Percentiles rank a stretch among this genome's conserved stretches.
Conservation (phyloP, 2,113 vertebrate species). For the Triplophysa dalaica region DNA sequence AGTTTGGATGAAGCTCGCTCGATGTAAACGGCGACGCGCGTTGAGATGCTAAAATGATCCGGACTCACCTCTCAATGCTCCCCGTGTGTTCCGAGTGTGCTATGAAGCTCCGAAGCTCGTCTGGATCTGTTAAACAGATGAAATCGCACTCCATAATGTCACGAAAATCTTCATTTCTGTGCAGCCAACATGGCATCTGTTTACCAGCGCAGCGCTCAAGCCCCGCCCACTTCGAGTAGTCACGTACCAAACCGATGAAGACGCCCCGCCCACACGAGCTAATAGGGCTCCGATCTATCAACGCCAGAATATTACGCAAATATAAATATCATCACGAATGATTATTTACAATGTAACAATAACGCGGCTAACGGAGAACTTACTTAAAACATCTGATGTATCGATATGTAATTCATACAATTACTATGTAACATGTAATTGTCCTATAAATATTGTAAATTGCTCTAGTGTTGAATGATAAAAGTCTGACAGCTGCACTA, state of each 20-base stretch:
- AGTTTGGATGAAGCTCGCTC: too few relatives aligned
- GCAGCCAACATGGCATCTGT: slow-evolving; percentile 30
- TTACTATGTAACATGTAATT: not conserved
- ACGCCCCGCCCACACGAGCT: too few relatives aligned
- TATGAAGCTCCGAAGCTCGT: slow-evolving; percentile 63
- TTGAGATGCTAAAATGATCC: not conserved
- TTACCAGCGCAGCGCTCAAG: not conserved
- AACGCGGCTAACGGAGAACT: too few relatives aligned
- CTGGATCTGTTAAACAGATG: slow-evolving; percentile 67
- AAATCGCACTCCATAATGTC: slow-evolving; percentile 71
- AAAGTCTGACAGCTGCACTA: not conserved
- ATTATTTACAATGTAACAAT: too few relatives aligned
- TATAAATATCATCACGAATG: too few relatives aligned
- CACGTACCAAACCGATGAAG: too few relatives aligned
- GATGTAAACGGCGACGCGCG: too few relatives aligned
- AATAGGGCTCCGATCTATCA: too few relatives aligned
- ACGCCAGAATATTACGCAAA: too few relatives aligned
- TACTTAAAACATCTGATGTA: too few relatives aligned
- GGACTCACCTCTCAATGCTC: slow-evolving; percentile 66
- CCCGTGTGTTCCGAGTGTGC: slow-evolving; percentile 54
- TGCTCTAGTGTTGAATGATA: too few relatives aligned
- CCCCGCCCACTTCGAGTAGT: not conserved
- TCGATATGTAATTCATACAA: too few relatives aligned
- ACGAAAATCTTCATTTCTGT: slow-evolving; percentile 68
- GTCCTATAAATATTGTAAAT: not conserved